Conservation (phyloP, 2,797 vertebrate genomes). For the Gila robusta region DNA sequence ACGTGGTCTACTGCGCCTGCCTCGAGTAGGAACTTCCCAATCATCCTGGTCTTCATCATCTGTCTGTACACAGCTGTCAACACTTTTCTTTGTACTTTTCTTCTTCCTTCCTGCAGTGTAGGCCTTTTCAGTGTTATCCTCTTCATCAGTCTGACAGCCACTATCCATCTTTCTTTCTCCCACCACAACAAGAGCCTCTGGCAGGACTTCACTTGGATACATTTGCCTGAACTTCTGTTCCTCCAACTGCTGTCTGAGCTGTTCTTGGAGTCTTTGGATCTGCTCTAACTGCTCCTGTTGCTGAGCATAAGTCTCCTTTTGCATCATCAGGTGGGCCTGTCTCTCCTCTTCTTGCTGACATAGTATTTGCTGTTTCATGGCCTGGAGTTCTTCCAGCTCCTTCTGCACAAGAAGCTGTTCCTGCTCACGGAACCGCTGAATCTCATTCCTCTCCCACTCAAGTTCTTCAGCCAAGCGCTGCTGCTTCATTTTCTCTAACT, state of each 20-base stretch:
- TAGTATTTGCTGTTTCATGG: constrained; percentile 97
- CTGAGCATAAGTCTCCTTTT: constrained; percentile 96
- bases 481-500: constrained; percentile 97
- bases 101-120: constrained; percentile 87
- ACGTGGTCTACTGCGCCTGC: constrained; percentile 76
- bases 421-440: constrained; percentile 96
- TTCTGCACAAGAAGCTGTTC: constrained; percentile 97
- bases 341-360: constrained; percentile 95
- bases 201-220: constrained; percentile 88
- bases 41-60: constrained; percentile 99
- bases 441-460: constrained; percentile 98
- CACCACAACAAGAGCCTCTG: constrained; percentile 79
- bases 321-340: constrained; percentile 98
- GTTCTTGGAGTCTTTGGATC: constrained; percentile 97
- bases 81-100: constrained; percentile 89
- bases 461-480: constrained; percentile 96
- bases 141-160: constrained; percentile 97
- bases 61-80: constrained; percentile 98
- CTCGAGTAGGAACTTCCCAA: constrained; percentile 88
- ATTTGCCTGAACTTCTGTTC: constrained; percentile 96
- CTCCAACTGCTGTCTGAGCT: constrained; percentile 93
- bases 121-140: constrained; percentile 89
- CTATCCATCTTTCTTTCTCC: constrained; percentile 92
- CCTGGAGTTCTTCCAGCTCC: constrained; percentile 95
- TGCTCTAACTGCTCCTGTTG: constrained; percentile 97